Base-by-base conservation (phyloP, 2,888 invertebrate species). In the Cylloceria caligata region DNA sequence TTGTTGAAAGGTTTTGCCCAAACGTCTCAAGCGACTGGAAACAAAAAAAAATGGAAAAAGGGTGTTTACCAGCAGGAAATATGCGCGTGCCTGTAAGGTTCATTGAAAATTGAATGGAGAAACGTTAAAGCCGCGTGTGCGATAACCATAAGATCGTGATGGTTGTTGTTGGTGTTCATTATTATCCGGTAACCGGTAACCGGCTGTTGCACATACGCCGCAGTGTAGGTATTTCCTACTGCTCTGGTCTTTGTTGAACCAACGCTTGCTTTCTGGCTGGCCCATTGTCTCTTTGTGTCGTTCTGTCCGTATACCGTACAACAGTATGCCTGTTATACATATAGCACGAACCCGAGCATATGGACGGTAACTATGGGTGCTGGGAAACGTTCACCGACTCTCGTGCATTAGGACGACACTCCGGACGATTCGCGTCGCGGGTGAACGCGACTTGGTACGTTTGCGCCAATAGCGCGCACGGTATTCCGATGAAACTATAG, bases 271-370 rank as follows among this genome's bases (percentile, higher is more conserved):
- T 76, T 68, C 69, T 45, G 39, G 30, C 76, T 65, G 73, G 36
- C 67, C 82, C 83, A 83, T 85, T 85, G 85, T 83, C 80, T 82
- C 83, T 79, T 82, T 73, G 76, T 82, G 82, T 80, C 85, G 81
- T 81, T 80, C 75, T 81, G 80, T 76, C 78, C 65, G 82, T 67
- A 67, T 74, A 74, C 36, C 39, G 47, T 45, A 39, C 68, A 0
- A 16, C 16, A 45, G n/a, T n/a, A n/a, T n/a, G n/a, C n/a, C 30
- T 45, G n/a, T 1, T 6, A 36, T 34, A 19, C 27, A 60, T 60
- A 16, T 36, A 34, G n/a, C 16, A 60, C 36, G 49, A 55, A 27
- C 55, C 6, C 49, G 39, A 72, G 13, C 57, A 21, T 67, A 67
- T 67, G 47, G 49, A 34, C 49, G 30, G 19, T 19, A 4, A 19